Conservation (phyloP, 2,888 invertebrate genomes). For the Pandemis cinnamomeana region DNA sequence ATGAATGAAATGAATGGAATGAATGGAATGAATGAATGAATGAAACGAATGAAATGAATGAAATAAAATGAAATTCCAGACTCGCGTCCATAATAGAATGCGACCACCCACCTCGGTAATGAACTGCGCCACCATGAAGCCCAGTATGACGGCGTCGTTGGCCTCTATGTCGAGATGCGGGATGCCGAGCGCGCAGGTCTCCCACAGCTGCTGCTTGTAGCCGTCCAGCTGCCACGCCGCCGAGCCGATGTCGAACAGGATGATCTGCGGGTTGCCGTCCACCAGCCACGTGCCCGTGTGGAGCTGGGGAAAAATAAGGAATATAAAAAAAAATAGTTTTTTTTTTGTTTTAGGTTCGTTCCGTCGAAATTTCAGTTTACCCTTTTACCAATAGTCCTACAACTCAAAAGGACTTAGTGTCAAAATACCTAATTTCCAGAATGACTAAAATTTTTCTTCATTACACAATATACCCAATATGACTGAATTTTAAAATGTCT, state of each 20-base stretch:
- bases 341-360: too few relatives aligned
- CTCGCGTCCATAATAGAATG: not conserved
- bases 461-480: too few relatives aligned
- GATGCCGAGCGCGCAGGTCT: slow-evolving; percentile 92
- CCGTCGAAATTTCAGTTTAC: too few relatives aligned
- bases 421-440: too few relatives aligned
- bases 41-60: too few relatives aligned
- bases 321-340: too few relatives aligned
- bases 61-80: not conserved
- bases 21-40: too few relatives aligned
- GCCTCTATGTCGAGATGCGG: slow-evolving; percentile 98
- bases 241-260: slow-evolving; percentile 98
- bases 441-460: too few relatives aligned
- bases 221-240: slow-evolving; percentile 98
- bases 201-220: slow-evolving; percentile 98
- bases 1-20: too few relatives aligned
- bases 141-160: slow-evolving; percentile 98
- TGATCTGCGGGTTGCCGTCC: slow-evolving; percentile 99
- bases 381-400: too few relatives aligned
- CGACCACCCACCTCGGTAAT: slow-evolving; percentile 88
- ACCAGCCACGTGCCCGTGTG: slow-evolving; percentile 99
- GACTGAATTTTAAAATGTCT: too few relatives aligned
- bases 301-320: slow-evolving; percentile 86
- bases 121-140: slow-evolving; percentile 97
- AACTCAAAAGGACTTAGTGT: too few relatives aligned